Evolutionary conservation across 1,140 invertebrate genomes (phyloP).

Genomic region (Caerostris extrusa): DNA sequence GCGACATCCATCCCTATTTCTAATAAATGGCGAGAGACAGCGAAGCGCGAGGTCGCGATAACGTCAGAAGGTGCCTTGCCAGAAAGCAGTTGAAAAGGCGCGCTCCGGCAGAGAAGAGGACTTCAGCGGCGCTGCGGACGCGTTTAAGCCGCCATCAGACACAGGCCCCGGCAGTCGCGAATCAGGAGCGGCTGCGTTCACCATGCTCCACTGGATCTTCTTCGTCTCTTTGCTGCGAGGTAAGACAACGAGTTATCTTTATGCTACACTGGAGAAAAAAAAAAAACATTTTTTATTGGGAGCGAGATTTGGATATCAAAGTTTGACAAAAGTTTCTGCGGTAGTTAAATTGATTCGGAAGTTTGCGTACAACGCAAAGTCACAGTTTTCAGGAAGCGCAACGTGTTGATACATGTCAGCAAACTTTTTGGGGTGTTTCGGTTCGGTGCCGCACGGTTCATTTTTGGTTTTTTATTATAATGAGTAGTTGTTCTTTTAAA

Average conservation of each 20-base stretch:
- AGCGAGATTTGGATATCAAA: neutral
- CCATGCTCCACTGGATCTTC: conserved; percentile 72
- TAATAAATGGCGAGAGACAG: neutral
- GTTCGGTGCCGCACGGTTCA: neutral
- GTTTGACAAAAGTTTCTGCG: neutral
- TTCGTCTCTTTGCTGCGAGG: conserved; percentile 61
- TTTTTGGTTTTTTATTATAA: too few species aligned
- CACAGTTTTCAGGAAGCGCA: neutral
- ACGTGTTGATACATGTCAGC: neutral
- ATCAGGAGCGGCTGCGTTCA: conserved; percentile 64
- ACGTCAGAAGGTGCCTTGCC: neutral
- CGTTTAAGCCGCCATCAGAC: conserved; percentile 47
- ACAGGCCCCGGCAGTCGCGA: conserved; percentile 27
- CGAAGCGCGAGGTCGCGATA: neutral
- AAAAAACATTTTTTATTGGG: neutral
- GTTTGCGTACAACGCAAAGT: neutral
- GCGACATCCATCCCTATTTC: neutral
- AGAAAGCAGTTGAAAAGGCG: conserved; percentile 52
- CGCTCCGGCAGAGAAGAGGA: conserved; percentile 42
- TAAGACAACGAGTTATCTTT: conserved; percentile 45
- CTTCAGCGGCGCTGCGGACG: conserved; percentile 60
- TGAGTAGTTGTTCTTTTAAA: too few species aligned
- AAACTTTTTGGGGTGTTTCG: neutral
- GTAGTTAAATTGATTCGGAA: neutral
- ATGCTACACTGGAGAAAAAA: neutral